Evolutionary conservation across 2,888 invertebrate species (phyloP).

Genomic region (Sabatieria punctata): DNA sequence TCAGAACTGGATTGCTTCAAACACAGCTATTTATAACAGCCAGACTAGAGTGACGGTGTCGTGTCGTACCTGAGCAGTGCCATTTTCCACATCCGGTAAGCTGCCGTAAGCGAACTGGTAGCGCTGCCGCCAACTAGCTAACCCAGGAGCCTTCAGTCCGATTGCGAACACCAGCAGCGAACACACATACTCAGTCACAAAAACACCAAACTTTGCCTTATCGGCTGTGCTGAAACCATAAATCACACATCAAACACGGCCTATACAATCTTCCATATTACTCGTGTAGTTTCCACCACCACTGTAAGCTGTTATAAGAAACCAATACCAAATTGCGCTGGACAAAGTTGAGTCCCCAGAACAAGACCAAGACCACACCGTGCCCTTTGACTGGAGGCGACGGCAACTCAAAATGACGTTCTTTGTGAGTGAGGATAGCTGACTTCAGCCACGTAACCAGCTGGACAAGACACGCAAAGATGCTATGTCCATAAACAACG

Average conservation of each 20-base stretch:
- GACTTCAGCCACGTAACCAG: background rate
- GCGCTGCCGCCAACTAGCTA: background rate
- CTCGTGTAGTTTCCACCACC: conserved; percentile 9
- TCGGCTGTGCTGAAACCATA: conserved; percentile 3
- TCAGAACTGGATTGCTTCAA: conserved; percentile 1
- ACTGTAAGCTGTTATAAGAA: conserved; percentile 7
- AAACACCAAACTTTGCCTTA: conserved; percentile 2
- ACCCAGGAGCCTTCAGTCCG: conserved; percentile 8
- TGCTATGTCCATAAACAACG: too few species aligned
- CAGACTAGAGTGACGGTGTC: background rate
- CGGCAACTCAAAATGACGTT: conserved; percentile 7
- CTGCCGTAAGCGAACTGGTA: conserved; percentile 2
- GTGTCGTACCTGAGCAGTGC: background rate
- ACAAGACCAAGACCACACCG: conserved; percentile 5
- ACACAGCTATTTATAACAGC: background rate
- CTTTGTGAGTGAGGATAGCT: conserved; percentile 1
- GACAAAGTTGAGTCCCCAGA: conserved; percentile 5
- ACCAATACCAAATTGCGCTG: background rate
- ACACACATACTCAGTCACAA: background rate
- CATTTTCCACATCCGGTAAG: background rate
- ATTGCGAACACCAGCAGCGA: conserved; percentile 1
- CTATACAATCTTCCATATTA: background rate
- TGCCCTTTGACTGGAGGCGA: conserved; percentile 4
- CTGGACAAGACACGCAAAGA: background rate
- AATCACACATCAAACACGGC: background rate